Conservation (phyloP, 30 jellyfish, hydroid and myxozoan genomes). For the Aurelia aurita complex sp. Pacific region DNA sequence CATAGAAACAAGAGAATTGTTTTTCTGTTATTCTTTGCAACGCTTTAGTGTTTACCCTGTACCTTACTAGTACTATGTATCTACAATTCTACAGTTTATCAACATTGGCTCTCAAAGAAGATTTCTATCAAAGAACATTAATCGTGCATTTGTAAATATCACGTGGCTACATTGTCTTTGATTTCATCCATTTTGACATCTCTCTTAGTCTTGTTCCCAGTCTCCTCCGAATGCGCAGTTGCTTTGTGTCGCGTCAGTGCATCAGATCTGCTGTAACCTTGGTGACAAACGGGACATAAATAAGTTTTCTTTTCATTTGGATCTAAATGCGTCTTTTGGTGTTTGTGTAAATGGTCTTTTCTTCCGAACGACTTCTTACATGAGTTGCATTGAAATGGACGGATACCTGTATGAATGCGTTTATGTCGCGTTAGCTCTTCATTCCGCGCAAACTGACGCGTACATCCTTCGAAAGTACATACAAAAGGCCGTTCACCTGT, state of each 20-base stretch:
- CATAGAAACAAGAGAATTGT: no score
- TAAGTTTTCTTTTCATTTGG: slow-evolving; percentile 41
- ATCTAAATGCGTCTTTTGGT: slow-evolving; percentile 60
- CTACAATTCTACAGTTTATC: no score
- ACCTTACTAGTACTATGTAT: no score
- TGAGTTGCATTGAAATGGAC: slow-evolving; percentile 55
- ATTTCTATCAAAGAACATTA: no score
- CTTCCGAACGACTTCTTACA: slow-evolving; percentile 69
- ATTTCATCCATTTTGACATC: no score
- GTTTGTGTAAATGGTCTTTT: slow-evolving; percentile 75
- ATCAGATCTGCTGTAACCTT: slow-evolving; percentile 71
- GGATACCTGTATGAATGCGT: slow-evolving; percentile 72
- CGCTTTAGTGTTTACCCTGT: no score
- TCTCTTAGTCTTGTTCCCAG: neutral
- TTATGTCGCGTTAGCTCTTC: slow-evolving; percentile 82
- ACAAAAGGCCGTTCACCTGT: slow-evolving; percentile 78
- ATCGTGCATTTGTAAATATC: no score
- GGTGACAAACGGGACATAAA: slow-evolving; percentile 52
- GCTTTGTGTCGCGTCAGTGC: slow-evolving; percentile 49
- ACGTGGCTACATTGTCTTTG: no score
- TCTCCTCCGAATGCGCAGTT: slow-evolving; percentile 51
- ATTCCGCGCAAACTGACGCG: slow-evolving; percentile 66
- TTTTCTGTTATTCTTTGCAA: no score
- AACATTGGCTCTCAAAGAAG: no score
- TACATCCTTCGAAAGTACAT: slow-evolving; percentile 52